phyloP scores from a whole-genome alignment of 64 coral and sea anemone species.

The Actinia tenebrosa region DNA sequence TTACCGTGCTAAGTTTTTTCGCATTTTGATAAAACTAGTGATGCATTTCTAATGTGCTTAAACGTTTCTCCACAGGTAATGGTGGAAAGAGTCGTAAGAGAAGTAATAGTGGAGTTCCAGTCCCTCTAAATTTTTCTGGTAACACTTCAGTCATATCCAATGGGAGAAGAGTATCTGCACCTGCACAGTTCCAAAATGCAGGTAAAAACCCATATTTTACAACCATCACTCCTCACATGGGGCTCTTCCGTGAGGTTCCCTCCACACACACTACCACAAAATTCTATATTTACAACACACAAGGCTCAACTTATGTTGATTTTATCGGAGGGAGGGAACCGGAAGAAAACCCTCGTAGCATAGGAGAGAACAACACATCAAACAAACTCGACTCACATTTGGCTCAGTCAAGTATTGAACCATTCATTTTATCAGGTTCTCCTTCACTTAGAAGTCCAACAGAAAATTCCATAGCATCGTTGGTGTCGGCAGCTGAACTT shows the following conservation, averaged over 20 bases:
- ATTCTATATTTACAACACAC: too few relatives aligned
- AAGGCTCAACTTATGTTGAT: too few relatives aligned
- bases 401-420: too few relatives aligned
- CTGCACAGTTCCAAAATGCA: constrained; percentile 81
- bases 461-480: constrained; percentile 87
- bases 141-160: constrained; percentile 41
- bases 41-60: background rate
- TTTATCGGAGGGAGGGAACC: too few relatives aligned
- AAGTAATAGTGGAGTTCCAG: background rate
- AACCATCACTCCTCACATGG: too few relatives aligned
- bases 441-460: constrained; percentile 85
- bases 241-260: too few relatives aligned
- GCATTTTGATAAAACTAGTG: background rate
- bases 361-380: too few relatives aligned
- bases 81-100: constrained; percentile 18
- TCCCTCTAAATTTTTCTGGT: background rate
- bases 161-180: constrained; percentile 81
- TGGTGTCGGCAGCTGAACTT: constrained; percentile 80
- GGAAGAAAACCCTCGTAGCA: too few relatives aligned
- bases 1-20: background rate
- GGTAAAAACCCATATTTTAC: constrained; percentile 8
- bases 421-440: constrained; percentile 30
- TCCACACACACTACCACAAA: too few relatives aligned
- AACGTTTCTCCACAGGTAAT: background rate
- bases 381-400: too few relatives aligned